Conservation (phyloP, 2,888 invertebrate species). For the Tetranychus piercei region DNA sequence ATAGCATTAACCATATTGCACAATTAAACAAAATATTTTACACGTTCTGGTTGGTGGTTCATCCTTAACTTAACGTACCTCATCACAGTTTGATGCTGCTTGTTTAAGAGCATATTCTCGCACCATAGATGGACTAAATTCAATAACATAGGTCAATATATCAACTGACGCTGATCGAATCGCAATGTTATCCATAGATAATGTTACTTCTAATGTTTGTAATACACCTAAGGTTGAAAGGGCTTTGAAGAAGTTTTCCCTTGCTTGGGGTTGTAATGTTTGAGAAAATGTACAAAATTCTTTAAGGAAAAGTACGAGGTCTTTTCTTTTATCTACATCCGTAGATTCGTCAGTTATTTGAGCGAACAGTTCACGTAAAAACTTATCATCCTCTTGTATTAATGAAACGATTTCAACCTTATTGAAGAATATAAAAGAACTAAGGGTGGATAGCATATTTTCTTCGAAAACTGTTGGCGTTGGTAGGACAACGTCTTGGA, state of each 20-base stretch:
- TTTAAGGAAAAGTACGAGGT: constrained; percentile 88
- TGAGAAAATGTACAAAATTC: constrained; percentile 99
- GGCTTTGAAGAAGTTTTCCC: constrained; percentile 90
- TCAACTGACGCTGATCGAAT: constrained; percentile 95
- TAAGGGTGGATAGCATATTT: constrained; percentile 87
- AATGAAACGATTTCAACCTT: constrained; percentile 40
- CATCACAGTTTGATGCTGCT: constrained; percentile 65
- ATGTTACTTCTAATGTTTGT: constrained; percentile 70
- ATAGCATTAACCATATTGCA: constrained; percentile 16
- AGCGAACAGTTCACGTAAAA: constrained; percentile 80
- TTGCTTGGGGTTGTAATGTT: constrained; percentile 86
- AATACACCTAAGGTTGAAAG: constrained; percentile 68
- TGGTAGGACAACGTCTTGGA: constrained; percentile 87
- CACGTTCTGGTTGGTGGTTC: neutral
- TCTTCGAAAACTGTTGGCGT: constrained; percentile 98
- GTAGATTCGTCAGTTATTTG: constrained; percentile 76
- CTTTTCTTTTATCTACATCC: constrained; percentile 62
- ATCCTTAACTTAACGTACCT: constrained; percentile 42
- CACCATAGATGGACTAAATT: constrained; percentile 90
- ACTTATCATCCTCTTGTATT: constrained; percentile 68
- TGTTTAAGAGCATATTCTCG: constrained; percentile 90
- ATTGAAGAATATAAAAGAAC: constrained; percentile 98
- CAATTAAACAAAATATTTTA: constrained; percentile 6
- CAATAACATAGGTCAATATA: constrained; percentile 90
- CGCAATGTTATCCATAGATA: constrained; percentile 60